Evolutionary conservation across 1,140 invertebrate genomes (phyloP), one percentile per base, ranked within the genome.

Genomic region (Drosophila sproati): DNA sequence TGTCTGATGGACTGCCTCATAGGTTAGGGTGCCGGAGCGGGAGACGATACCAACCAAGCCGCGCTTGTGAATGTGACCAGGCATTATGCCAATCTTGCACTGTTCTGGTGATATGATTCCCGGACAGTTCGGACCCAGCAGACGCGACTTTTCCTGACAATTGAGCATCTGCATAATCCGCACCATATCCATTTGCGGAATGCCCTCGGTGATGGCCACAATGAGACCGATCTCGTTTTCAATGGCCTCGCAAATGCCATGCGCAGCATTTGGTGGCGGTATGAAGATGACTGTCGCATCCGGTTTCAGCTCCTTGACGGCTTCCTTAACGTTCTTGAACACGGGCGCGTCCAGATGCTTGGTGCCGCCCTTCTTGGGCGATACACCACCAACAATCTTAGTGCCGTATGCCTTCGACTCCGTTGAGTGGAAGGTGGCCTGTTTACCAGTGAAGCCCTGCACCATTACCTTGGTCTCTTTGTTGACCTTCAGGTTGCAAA

Each of bases 81-180:
- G 99, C 99, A 99, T 99, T 79, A 99, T 99, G 61, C 99, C 99
- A 93, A 99, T 99, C 95, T 99, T 99, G 93, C 99, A 99, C 94
- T 98, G 94, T 78, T 96, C 96, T 3, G 97, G 97, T n/a, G 97
- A 97, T 92, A 99, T 99, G 82, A 99, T 98, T 74, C 99, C 99
- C 41, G 99, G 99, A 93, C 98, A 99, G 92, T 99, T 99, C 35
- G 98, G 99, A 1, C 99, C 99, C 86, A 99, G 95, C 6, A 99
- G 94, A 70, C 98, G 95, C 1, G 96, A 98, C 93, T 99, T 99
- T 88, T 95, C 96, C 93, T 99, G 98, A 56, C 95, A 94, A 0
- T 96, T 77, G 10, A 99, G 94, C 68, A 95, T 95, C 81, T 98
- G 96, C 92, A 98, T 99, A 2, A 99, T 98, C 81, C 96, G 95